phyloP scores from a whole-genome alignment of 92 coral and sea anemone genomes.

The Phenganax stokvisi region DNA sequence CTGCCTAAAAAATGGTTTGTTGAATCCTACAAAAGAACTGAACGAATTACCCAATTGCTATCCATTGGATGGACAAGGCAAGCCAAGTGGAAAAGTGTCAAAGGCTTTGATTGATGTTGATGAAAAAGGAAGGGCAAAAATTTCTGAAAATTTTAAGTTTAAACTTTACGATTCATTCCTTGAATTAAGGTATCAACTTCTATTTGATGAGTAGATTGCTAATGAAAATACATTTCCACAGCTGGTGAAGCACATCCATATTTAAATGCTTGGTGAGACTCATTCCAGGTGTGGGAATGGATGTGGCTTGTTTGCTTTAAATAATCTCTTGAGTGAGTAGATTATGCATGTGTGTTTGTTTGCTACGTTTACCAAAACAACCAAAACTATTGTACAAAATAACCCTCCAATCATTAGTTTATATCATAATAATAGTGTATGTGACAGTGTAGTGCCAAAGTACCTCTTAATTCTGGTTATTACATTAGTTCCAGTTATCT shows the following conservation, averaged over 20 bases:
- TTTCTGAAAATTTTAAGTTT: constrained; percentile 16
- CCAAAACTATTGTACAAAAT: too few species aligned
- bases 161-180: constrained; percentile 22
- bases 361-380: too few species aligned
- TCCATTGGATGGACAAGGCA: constrained; percentile 20
- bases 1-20: constrained; percentile 43
- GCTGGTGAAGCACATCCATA: neutral
- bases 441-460: neutral
- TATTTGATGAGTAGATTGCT: neutral
- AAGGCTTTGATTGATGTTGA: constrained; percentile 17
- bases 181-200: constrained; percentile 22
- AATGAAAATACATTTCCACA: neutral
- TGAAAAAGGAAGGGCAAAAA: constrained; percentile 20
- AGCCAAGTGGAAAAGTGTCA: constrained; percentile 24
- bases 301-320: too few species aligned
- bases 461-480: neutral
- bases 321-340: too few species aligned
- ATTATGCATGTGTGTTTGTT: too few species aligned
- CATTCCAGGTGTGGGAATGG: too few species aligned
- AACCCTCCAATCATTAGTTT: too few species aligned
- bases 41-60: neutral
- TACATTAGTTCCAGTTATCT: neutral
- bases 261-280: too few species aligned
- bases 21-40: neutral
- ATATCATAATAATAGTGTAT: neutral